phyloP scores from a whole-genome alignment of 2,888 invertebrate species.

The Pyrrhosoma nymphula region DNA sequence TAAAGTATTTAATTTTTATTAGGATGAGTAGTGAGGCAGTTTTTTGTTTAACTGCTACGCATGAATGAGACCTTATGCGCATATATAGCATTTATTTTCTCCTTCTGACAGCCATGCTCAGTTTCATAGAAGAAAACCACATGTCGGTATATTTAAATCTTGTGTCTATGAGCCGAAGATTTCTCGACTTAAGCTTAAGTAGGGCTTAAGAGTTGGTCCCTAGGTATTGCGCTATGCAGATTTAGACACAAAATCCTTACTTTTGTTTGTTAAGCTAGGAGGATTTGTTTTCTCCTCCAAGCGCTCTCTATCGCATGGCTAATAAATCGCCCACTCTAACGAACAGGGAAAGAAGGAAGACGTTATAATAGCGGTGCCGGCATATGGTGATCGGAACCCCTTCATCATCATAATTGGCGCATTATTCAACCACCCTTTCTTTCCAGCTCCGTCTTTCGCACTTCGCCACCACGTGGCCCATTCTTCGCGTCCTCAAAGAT shows the following conservation, averaged over 20 bases:
- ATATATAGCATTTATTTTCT: too few species aligned
- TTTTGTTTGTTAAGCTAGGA: not conserved
- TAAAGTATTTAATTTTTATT: too few species aligned
- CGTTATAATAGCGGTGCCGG: not conserved
- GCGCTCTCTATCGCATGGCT: not conserved
- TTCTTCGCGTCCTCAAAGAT: not conserved
- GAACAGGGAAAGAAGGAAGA: not conserved
- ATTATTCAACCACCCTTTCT: not conserved
- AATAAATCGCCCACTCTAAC: conserved; percentile 21
- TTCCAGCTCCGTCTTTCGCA: not conserved
- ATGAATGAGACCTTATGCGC: too few species aligned
- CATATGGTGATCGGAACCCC: conserved; percentile 20
- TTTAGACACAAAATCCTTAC: not conserved
- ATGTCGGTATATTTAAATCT: too few species aligned
- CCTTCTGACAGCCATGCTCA: too few species aligned
- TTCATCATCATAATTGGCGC: conserved; percentile 36
- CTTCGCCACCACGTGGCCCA: not conserved
- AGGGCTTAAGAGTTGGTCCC: too few species aligned
- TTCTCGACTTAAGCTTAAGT: too few species aligned
- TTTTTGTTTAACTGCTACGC: too few species aligned
- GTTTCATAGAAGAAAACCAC: too few species aligned
- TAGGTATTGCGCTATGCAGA: not conserved
- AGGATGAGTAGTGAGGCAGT: too few species aligned
- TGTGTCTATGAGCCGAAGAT: too few species aligned
- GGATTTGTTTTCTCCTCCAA: not conserved